Evolutionary conservation across 2,797 vertebrate genomes (phyloP), one percentile per base, ranked within the genome.

Genomic region (Xiphorhynchus erythropygius): DNA sequence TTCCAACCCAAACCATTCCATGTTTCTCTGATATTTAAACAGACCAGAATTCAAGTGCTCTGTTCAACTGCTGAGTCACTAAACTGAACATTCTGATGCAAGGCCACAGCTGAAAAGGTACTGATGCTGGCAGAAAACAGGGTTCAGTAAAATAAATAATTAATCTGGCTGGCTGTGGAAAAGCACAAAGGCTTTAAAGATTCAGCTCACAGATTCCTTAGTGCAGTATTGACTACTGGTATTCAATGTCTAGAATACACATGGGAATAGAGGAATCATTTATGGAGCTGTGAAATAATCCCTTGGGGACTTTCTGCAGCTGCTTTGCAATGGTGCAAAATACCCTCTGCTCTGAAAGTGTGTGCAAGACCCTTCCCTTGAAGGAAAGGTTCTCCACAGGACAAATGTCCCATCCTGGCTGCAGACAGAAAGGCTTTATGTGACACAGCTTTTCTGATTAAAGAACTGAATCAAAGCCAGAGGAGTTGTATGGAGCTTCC

Each of bases 101-200:
- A 84, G n/a, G 74, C 89, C 80, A 53, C 3, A 70, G 77, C 47
- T 67, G 35, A 37, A 65, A 85, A 70, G 47, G 56, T 76, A 90
- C 90, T 90, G 76, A 93, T 30, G 42, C 28, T 75, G 90, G 50
- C 69, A 90, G 75, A 70, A 79, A 84, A 55, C 13, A 64, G 49
- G 37, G 49, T 70, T 94, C 80, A 77, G 87, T 87, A 80, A 94
- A 94, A 87, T 63, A 92, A 7, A 32, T 33, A 60, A 87, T 79
- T 59, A 67, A 79, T 57, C 68, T 67, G 55, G 28, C 56, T 87
- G 60, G 85, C 88, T 82, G 32, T 19, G 62, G 35, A 70, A 80
- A 90, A 82, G 47, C 64, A 96, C 86, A 57, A 65, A 84, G 41
- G 63, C 56, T 81, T 92, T 85, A 57, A 92, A 92, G 60, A 64